A percentile compares a stretch with the other conserved stretches of the same genome.
Conservation (phyloP, 1,140 invertebrate genomes). For the Aphelinus certus region DNA sequence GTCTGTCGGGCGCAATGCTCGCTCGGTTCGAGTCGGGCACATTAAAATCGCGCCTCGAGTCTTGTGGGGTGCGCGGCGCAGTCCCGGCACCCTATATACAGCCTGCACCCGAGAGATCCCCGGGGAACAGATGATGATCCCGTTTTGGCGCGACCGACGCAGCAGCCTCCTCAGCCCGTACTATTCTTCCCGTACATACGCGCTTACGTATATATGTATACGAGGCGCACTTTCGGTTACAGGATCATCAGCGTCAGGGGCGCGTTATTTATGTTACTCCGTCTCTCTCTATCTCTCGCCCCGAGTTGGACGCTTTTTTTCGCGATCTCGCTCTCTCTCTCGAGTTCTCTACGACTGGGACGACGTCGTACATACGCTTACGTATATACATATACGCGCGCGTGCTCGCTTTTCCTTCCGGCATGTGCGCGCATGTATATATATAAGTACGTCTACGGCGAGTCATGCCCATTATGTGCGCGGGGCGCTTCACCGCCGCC, state of each 20-base stretch:
- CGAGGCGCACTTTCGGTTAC: constrained; percentile 26
- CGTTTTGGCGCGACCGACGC: constrained; percentile 44
- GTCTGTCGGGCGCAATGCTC: constrained; percentile 5
- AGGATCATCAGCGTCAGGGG: constrained; percentile 24
- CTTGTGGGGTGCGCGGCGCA: too few relatives aligned
- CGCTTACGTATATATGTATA: background rate
- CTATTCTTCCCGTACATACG: background rate
- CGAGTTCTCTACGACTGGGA: background rate
- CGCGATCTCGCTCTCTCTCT: background rate
- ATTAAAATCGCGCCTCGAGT: too few relatives aligned
- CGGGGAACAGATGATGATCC: constrained; percentile 62
- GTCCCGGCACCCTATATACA: too few relatives aligned
- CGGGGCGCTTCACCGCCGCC: background rate
- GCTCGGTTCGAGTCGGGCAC: too few relatives aligned
- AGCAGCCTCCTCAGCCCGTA: background rate
- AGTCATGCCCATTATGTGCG: background rate
- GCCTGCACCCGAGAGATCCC: constrained; percentile 46
- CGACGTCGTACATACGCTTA: background rate
- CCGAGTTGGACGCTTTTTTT: background rate
- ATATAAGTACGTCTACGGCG: background rate
- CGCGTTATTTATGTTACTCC: constrained; percentile 17
- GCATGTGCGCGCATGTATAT: background rate
- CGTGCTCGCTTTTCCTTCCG: constrained; percentile 11
- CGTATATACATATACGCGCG: background rate
- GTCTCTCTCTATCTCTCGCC: constrained; percentile 9